A percentile compares a stretch with the other conserved stretches of the same genome.
These are phyloP conservation scores for Galaxias olidus DNA, from an alignment of 2,797 vertebrate species.

Conservation along the genomic window DNA sequence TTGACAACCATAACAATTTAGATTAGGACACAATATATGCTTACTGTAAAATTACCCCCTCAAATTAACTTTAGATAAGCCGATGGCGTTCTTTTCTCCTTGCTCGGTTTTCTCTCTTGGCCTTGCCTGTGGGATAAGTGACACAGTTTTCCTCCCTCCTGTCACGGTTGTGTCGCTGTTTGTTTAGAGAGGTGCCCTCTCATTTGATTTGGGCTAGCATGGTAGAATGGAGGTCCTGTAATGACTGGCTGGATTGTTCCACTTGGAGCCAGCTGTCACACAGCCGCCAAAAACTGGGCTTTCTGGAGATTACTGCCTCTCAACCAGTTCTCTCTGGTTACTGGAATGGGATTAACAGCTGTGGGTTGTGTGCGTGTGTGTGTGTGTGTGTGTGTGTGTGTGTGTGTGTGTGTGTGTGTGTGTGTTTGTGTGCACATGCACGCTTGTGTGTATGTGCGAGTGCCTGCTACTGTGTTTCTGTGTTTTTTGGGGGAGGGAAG, in stretches of 20 bases:
- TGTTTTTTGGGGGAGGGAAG: constrained; percentile 36
- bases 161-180: constrained; percentile 3
- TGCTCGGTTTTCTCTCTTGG: background rate
- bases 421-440: constrained; percentile 13
- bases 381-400: constrained; percentile 30
- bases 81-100: background rate
- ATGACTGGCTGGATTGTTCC: constrained; percentile 25
- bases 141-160: constrained; percentile 3
- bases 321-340: constrained; percentile 76
- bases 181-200: background rate
- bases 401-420: constrained; percentile 7
- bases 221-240: constrained; percentile 6
- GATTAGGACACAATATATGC: no score
- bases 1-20: no score
- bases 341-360: constrained; percentile 75
- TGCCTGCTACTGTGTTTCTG: constrained; percentile 28
- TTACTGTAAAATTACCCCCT: no score
- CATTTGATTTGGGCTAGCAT: constrained; percentile 18
- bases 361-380: constrained; percentile 35
- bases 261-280: constrained; percentile 65
- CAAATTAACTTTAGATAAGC: no score
- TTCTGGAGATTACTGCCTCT: constrained; percentile 76
- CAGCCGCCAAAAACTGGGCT: constrained; percentile 72
- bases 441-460: constrained; percentile 25
- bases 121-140: constrained; percentile 21